Base-by-base conservation (phyloP, 2,888 invertebrate genomes). In the Therioaphis trifolii region DNA sequence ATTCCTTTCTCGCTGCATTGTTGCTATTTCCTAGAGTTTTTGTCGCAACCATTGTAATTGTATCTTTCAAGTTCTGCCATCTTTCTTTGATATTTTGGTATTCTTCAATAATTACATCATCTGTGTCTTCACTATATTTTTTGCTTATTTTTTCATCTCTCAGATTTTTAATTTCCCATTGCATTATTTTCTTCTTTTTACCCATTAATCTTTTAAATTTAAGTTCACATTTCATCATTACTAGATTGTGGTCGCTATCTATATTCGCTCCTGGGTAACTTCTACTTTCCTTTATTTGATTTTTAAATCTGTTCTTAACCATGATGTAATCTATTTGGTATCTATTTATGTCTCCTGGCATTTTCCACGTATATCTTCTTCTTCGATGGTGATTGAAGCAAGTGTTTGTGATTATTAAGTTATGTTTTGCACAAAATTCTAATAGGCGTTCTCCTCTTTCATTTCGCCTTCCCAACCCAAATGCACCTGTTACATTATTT, bases 271-370 rank as follows among this genome's bases (percentile, higher is more conserved):
- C 58, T 58, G 58, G 24, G 24, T 58, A 66, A 66, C 66, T 66
- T 66, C 79, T 74, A 40, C 52, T 75, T 71, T 66, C 49, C 46
- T 76, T 71, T n/a, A 79, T 35, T 68, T 52, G 35, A 72, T 84
- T 84, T 24, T 29, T 79, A 58, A 78, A 84, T 78, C 79, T 71
- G 15, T 68, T 68, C 15, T 75, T 85, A 5, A 66, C 35, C 18
- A 66, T 66, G 35, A 35, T 35, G 63, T 66, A 66, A 66, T 66
- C 63, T 5, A 76, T 85, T 84, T 84, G 63, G 4, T 71, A 35
- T 27, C 75, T 84, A 58, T 61, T 55, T 15, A 35, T 72, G 35
- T 74, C 75, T 21, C 74, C 74, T 7, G 84, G 84, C n/a, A 61
- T 24, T 61, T 61, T 63, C 46, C 63, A 72, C 3, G 27, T 69